phyloP scores from a whole-genome alignment of 2,888 invertebrate genomes.

The Eurytoma adleriae region DNA sequence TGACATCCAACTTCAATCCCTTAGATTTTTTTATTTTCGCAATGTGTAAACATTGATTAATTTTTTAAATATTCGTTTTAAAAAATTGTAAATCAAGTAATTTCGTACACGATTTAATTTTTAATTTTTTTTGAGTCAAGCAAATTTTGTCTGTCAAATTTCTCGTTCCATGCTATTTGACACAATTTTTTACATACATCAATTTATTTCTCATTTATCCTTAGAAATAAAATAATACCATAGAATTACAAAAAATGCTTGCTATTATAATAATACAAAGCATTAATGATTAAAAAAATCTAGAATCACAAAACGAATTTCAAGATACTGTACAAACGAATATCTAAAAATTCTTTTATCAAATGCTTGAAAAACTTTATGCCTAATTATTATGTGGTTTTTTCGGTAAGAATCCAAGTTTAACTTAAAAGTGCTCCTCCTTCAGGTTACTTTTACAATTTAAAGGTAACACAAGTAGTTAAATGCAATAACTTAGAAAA shows the following conservation, averaged over 20 bases:
- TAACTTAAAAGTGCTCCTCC: slow-evolving; percentile 20
- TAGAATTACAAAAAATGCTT: background rate
- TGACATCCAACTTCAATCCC: slow-evolving; percentile 16
- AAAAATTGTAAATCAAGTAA: background rate
- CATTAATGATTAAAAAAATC: slow-evolving; percentile 1
- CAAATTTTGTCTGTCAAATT: background rate
- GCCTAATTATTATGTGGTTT: background rate
- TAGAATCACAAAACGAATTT: slow-evolving; percentile 13
- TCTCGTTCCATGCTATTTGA: background rate
- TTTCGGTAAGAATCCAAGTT: slow-evolving; percentile 32
- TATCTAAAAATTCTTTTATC: slow-evolving; percentile 41
- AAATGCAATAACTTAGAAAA: no score
- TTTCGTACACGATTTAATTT: background rate
- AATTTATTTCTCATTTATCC: background rate
- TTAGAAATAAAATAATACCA: background rate
- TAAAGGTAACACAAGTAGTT: no score
- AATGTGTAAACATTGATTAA: slow-evolving; percentile 36
- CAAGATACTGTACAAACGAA: slow-evolving; percentile 31
- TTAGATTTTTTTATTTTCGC: slow-evolving; percentile 21
- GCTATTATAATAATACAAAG: background rate
- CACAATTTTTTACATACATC: background rate
- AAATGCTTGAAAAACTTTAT: slow-evolving; percentile 36
- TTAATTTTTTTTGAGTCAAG: background rate
- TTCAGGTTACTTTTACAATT: no score
- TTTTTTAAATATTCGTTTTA: slow-evolving; percentile 32